Base-by-base conservation (phyloP, 2,888 invertebrate species). In the Ypsolopha scabrella region DNA sequence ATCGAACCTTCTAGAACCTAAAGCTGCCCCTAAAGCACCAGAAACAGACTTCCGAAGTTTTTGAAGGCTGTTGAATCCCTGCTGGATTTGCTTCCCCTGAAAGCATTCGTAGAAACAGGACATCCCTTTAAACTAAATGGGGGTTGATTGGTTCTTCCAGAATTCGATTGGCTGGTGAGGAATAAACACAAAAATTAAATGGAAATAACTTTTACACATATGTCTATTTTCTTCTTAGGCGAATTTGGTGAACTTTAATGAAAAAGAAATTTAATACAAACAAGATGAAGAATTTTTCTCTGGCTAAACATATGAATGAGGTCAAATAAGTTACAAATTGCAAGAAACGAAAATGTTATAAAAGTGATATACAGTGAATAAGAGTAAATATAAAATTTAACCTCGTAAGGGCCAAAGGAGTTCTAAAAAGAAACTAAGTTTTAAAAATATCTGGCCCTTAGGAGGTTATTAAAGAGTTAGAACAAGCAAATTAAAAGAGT, bases 21-120 rank as follows among this genome's bases (percentile, higher is more conserved):
- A 63, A 0, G 87, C 88, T 0, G 80, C 81, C 3, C 83, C 86
- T 14, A 88, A 64, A 10, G 88, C 90, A 0, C 91, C 92, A 0
- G 92, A 91, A 0, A 93, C 90, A 0, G 93, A 92, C 57, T 91
- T 88, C 60, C 91, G 89, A 8, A 94, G 76, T 70, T 92, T 93
- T 68, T 93, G 91, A 6, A 92, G 74, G 55, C 91, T 91, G 70
- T 90, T 90, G 72, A 90, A 91, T 0, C 89, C 85, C 38, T 87
- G 87, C 59, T 87, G 79, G 53, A 87, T 57, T 60, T 78, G 86
- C 54, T 86, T 87, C 47, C 81, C 81, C 87, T 87, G 87, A 62
- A 87, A 87, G 64, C 87, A 87, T 70, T 86, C 85, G 72, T 79
- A 82, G 62, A 87, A 83, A 67, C 87, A 87, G 76, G 86, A 86